phyloP scores from a whole-genome alignment of 2,888 invertebrate genomes.

The Sepiola atlantica region DNA sequence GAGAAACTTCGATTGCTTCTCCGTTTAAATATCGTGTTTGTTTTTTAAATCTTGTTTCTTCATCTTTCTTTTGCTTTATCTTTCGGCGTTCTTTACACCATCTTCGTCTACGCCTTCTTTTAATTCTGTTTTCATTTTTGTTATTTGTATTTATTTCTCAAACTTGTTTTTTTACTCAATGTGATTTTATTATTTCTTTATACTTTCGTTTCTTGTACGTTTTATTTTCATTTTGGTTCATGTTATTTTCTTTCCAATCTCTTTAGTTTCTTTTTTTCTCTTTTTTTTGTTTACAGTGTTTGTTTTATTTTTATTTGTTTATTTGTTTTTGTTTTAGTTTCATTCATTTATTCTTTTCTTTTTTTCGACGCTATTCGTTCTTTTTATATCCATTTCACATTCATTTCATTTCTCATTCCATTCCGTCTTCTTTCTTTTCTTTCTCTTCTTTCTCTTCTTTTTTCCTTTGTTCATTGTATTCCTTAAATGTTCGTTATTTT shows the following conservation, averaged over 20 bases:
- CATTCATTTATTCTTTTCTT: neutral
- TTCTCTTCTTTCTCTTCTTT: neutral
- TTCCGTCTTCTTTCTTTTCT: neutral
- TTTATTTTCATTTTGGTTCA: no score
- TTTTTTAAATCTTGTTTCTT: neutral
- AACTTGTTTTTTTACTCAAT: no score
- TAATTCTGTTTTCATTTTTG: no score
- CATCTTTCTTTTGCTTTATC: no score
- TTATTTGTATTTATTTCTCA: no score
- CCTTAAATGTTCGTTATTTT: neutral
- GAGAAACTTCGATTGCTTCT: neutral
- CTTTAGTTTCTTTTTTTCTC: neutral
- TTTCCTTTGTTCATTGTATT: neutral
- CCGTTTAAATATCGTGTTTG: neutral
- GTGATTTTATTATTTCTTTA: no score
- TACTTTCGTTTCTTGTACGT: no score
- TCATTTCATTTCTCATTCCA: fast-evolving
- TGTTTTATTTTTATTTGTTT: no score
- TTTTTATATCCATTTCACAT: neutral
- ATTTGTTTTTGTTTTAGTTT: no score
- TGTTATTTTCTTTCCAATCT: neutral
- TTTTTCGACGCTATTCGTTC: neutral
- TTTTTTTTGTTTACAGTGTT: neutral
- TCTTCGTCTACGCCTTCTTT: no score
- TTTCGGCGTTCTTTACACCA: no score